Evolutionary conservation across 2,113 vertebrate genomes (phyloP).

Genomic region (Eidolon helvum): DNA sequence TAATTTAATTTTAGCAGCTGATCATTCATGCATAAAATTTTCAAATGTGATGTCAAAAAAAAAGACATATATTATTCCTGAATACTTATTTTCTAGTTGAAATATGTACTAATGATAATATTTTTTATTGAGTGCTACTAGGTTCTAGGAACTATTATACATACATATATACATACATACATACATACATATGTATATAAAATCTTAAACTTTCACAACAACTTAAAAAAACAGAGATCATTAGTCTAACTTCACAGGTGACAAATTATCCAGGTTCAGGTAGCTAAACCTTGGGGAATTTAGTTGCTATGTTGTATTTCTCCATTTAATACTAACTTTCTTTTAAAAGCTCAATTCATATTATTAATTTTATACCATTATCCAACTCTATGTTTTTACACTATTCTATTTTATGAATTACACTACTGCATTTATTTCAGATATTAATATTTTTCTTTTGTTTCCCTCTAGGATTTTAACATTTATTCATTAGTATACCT

Average conservation of each 20-base stretch:
- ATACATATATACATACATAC: no score
- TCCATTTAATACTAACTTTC: not conserved
- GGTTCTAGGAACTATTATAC: not conserved
- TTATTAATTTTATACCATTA: not conserved
- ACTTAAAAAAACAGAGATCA: not conserved
- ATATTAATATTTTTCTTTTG: not conserved
- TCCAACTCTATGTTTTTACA: not conserved
- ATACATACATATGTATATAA: no score
- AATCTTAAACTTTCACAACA: not conserved
- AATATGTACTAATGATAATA: not conserved
- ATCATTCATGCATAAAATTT: not conserved
- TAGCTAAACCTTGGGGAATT: not conserved
- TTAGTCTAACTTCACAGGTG: not conserved
- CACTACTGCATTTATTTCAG: not conserved
- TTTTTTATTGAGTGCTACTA: not conserved
- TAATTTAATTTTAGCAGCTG: slow-evolving; percentile 45
- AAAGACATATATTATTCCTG: not conserved
- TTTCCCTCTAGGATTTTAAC: not conserved
- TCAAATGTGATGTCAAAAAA: not conserved
- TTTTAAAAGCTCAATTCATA: not conserved
- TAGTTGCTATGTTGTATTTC: not conserved
- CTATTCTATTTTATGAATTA: not conserved
- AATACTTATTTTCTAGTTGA: not conserved
- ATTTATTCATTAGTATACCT: not conserved
- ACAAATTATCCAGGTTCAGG: not conserved